These are phyloP conservation scores for Illadopsis cleaveri DNA, from an alignment of 2,113 vertebrate genomes.

Conservation along the genomic window DNA sequence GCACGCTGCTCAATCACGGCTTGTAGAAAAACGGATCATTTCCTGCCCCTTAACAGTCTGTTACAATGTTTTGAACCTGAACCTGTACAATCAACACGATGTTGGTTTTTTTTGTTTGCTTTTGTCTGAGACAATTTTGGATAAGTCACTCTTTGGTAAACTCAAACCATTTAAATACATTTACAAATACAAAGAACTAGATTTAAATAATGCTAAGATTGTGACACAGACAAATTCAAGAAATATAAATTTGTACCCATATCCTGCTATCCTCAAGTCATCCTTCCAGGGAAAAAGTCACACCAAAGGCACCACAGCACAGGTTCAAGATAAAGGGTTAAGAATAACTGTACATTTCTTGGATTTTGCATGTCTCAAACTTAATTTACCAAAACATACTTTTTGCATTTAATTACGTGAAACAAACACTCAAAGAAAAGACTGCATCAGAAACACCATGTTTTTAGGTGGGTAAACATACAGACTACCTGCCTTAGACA, in stretches of 20 bases:
- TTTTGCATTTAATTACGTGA: conserved; percentile 61
- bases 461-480: conserved; percentile 63
- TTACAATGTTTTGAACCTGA: conserved; percentile 71
- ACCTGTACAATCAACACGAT: conserved; percentile 78
- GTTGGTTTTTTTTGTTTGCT: conserved; percentile 29
- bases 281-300: conserved; percentile 40
- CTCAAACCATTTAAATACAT: conserved; percentile 77
- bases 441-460: conserved; percentile 63
- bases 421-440: conserved; percentile 56
- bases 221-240: conserved; percentile 66
- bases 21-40: conserved; percentile 6
- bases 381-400: conserved; percentile 53
- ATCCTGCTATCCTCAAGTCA: conserved; percentile 30
- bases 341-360: conserved; percentile 47
- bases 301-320: conserved; percentile 54
- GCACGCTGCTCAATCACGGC: not conserved
- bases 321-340: conserved; percentile 12
- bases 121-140: conserved; percentile 82
- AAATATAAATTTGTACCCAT: conserved; percentile 37
- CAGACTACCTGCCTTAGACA: conserved; percentile 57
- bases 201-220: conserved; percentile 64
- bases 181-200: conserved; percentile 68
- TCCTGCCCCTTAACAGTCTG: conserved; percentile 72
- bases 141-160: conserved; percentile 87
- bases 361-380: conserved; percentile 68